Percentiles rank a stretch among this genome's conserved stretches.
Evolutionary conservation across 2,113 vertebrate genomes (phyloP).

Genomic region (Herpailurus yagouaroundi): DNA sequence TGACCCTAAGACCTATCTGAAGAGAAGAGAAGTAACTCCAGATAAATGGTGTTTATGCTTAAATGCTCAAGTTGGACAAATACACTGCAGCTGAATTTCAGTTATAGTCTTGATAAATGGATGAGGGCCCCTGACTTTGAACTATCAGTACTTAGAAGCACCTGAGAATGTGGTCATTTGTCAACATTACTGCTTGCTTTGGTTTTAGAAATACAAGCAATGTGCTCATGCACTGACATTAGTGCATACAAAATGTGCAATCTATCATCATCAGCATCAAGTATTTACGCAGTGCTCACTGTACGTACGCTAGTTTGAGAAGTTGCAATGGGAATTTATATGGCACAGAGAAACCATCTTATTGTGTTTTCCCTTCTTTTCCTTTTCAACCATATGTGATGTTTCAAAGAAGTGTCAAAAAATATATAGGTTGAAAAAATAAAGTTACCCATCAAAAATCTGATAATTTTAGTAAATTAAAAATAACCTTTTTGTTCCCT

Average conservation of each 20-base stretch:
- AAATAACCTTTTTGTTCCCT: background rate
- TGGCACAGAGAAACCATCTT: background rate
- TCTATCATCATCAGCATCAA: constrained; percentile 63
- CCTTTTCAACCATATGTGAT: background rate
- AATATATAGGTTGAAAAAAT: background rate
- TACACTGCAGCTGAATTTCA: constrained; percentile 48
- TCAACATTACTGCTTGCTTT: constrained; percentile 68
- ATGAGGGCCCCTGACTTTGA: constrained; percentile 54
- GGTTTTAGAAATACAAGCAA: constrained; percentile 64
- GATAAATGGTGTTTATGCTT: constrained; percentile 48
- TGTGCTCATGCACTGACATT: constrained; percentile 47
- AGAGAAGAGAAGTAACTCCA: constrained; percentile 40
- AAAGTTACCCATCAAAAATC: background rate
- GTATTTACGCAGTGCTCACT: background rate
- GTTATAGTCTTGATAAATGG: constrained; percentile 68
- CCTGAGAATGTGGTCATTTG: constrained; percentile 64
- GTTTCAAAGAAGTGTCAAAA: background rate
- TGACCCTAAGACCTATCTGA: constrained; percentile 7
- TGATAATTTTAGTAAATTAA: constrained; percentile 47
- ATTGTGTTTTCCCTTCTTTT: constrained; percentile 4
- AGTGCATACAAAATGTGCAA: constrained; percentile 57
- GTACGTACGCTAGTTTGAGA: constrained; percentile 7
- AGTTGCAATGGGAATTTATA: constrained; percentile 44
- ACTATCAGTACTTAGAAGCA: constrained; percentile 67
- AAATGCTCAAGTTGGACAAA: constrained; percentile 60